phyloP scores from a whole-genome alignment of 2,888 invertebrate species.

The Agrotis puta region DNA sequence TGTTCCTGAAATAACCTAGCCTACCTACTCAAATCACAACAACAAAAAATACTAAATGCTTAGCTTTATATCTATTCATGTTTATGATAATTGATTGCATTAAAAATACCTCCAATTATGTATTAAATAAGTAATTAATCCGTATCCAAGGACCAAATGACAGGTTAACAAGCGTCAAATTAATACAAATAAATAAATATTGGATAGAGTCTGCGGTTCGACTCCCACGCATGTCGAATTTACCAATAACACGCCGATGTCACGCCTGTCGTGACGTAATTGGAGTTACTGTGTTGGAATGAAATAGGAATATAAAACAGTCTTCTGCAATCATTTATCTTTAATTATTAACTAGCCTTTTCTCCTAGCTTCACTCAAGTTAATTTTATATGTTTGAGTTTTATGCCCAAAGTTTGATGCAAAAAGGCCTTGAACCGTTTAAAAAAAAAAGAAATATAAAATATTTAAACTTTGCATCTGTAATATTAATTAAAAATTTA shows the following conservation, averaged over 20 bases:
- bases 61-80: background rate
- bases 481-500: too few relatives aligned
- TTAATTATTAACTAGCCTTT: too few relatives aligned
- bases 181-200: conserved; percentile 48
- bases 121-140: background rate
- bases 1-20: too few relatives aligned
- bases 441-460: too few relatives aligned
- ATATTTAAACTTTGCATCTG: too few relatives aligned
- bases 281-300: conserved; percentile 37
- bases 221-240: conserved; percentile 78
- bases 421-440: too few relatives aligned
- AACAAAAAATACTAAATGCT: too few relatives aligned
- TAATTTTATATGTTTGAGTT: too few relatives aligned
- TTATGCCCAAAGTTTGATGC: too few relatives aligned
- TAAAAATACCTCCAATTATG: background rate
- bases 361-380: too few relatives aligned
- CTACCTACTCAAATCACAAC: too few relatives aligned
- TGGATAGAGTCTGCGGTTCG: conserved; percentile 33
- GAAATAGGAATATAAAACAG: background rate
- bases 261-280: conserved; percentile 63
- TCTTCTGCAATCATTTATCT: background rate
- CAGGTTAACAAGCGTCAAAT: conserved; percentile 56
- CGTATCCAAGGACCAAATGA: background rate
- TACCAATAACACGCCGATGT: conserved; percentile 72
- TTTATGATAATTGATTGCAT: background rate